Evolutionary conservation across 2,888 invertebrate species (phyloP), one percentile per base, ranked within the genome.

Genomic region (Linyphia triangularis): DNA sequence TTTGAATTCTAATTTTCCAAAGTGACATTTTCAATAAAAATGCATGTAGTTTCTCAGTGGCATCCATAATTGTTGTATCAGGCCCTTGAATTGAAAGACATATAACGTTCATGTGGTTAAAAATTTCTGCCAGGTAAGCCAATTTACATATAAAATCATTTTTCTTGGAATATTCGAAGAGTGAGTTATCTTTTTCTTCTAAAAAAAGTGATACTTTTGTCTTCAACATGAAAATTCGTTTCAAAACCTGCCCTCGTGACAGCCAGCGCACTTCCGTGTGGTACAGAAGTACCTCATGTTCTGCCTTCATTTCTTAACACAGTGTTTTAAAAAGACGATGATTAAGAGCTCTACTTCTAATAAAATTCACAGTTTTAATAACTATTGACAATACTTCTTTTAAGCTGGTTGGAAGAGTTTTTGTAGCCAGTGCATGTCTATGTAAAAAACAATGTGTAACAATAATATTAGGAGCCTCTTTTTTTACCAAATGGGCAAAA

Each of bases 351-450:
- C 79, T 79, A 67, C 79, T 79, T 79, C 79, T 79, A 79, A 79
- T 79, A 70, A 81, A 81, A 81, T 81, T 69, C 81, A 70, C 65
- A 65, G 65, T 73, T 83, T 83, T 73, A 73, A 83, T 83, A 73
- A 73, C 63, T 83, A 73, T 83, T 83, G 83, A 83, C 73, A 83
- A 73, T 73, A 72, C 83, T 73, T 83, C 83, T 83, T 81, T 81
- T 70, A 86, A 81, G 65, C 63, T 67, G 57, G 86, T 86, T 79
- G 86, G 86, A 79, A 73, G 79, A 86, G 79, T 73, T 81, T 81
- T 79, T 72, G 79, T 81, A 59, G 79, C 73, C 73, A 81, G 81
- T 86, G 67, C 86, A 40, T 86, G 81, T 65, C 73, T 86, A 73
- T 33, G 33, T 33, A 33, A 33, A 33, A 33, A 33, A 33, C 33